phyloP scores from a whole-genome alignment of 2,888 invertebrate species.

The Pardosa pseudoannulata region DNA sequence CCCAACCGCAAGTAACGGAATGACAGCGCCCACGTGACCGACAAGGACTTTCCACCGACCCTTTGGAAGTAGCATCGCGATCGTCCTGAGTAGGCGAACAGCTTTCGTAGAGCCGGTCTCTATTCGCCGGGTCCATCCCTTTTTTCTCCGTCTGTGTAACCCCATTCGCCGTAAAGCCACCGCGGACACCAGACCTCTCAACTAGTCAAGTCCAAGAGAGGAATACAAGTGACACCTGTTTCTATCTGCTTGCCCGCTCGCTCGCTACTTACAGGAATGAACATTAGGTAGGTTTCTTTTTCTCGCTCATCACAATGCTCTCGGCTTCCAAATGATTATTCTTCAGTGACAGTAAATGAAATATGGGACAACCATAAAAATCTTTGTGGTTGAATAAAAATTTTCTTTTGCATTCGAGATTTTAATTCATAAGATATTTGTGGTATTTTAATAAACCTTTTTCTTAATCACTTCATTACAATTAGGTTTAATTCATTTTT shows the following conservation, averaged over 20 bases:
- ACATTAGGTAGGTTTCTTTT: slow-evolving; percentile 42
- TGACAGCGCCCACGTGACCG: not conserved
- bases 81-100: slow-evolving; percentile 56
- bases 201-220: not conserved
- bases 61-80: not conserved
- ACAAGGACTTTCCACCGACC: not conserved
- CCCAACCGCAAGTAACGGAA: slow-evolving; percentile 4
- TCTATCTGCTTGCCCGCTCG: not conserved
- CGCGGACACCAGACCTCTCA: not conserved
- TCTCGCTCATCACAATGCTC: too few relatives aligned
- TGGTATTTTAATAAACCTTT: too few relatives aligned
- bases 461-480: too few relatives aligned
- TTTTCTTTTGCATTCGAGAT: too few relatives aligned
- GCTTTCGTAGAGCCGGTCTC: slow-evolving; percentile 35
- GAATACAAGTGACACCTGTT: slow-evolving; percentile 29
- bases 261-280: slow-evolving; percentile 14
- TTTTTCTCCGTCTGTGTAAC: slow-evolving; percentile 24
- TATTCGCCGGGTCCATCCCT: slow-evolving; percentile 37
- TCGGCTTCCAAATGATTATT: too few relatives aligned
- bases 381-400: too few relatives aligned
- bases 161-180: slow-evolving; percentile 32
- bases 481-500: too few relatives aligned
- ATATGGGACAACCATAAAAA: too few relatives aligned
- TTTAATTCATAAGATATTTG: too few relatives aligned
- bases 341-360: too few relatives aligned